Evolutionary conservation across 2,888 invertebrate species (phyloP), one percentile per base, ranked within the genome.

Genomic region (Xylota sylvarum): DNA sequence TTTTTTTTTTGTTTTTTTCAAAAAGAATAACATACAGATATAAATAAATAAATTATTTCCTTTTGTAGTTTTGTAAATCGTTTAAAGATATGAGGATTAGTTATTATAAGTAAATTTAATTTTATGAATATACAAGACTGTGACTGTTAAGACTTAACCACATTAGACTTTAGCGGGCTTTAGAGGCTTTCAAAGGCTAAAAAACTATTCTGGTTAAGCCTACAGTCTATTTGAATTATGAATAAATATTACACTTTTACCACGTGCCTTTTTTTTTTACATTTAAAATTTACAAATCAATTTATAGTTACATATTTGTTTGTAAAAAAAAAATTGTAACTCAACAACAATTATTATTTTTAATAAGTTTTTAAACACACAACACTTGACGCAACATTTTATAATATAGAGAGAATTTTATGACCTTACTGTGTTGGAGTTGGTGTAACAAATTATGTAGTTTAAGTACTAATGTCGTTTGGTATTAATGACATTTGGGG

Each of bases 291-390:
- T 43, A 14, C 43, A 14, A 43, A 14, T 14, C 4, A n/a, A 35
- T 5, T 35, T 5, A 35, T 32, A 35, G 6, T 35, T 35, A 35
- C 35, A 35, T 35, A 9, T 35, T 40, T 12, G 12, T 12, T 12
- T 40, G 40, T 43, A 43, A 46, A 17, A 46, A 17, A 46, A 17
- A 17, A 7, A 23, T 23, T 3, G 23, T 1, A 37, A 10, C 37
- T 37, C 1, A 37, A 37, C 37, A 37, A 37, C 37, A 37, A 37
- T 10, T 37, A 37, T 37, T 9, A 6, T 37, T 37, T 27, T 6
- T 43, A 27, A 62, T 14, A 62, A n/a, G 43, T 27, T 62, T 1
- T 40, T 27, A 60, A 9, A 60, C n/a, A 40, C 40, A 27, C 43
- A 35, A 37, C n/a, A 37, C 12, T 5, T 37, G 35, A 6, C 17